phyloP scores from a whole-genome alignment of 1,140 invertebrate genomes.

The Diploscapter pachys region DNA sequence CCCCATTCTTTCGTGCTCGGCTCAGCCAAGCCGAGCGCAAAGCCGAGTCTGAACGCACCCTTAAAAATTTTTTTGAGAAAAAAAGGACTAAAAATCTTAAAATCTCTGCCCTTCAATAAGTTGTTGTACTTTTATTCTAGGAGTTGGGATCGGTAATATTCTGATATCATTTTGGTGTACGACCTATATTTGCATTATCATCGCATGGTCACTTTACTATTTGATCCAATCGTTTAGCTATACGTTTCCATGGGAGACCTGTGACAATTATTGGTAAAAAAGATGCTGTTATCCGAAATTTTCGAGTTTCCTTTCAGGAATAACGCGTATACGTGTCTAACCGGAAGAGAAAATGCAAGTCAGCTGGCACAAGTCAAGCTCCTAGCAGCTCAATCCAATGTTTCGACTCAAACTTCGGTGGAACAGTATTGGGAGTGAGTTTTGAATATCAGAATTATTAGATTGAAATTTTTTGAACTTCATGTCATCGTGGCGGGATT shows the following conservation, averaged over 20 bases:
- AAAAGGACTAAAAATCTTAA: too few species aligned
- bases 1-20: too few species aligned
- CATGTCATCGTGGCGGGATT: too few species aligned
- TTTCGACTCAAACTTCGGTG: conserved; percentile 48
- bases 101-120: too few species aligned
- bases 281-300: not conserved
- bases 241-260: conserved; percentile 81
- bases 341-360: conserved; percentile 45
- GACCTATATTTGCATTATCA: conserved; percentile 91
- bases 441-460: too few species aligned
- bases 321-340: conserved; percentile 46
- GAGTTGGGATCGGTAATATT: conserved; percentile 58
- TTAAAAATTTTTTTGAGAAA: too few species aligned
- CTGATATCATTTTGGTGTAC: conserved; percentile 59
- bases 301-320: conserved; percentile 21
- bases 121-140: too few species aligned
- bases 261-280: conserved; percentile 79
- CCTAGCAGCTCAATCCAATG: conserved; percentile 35
- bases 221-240: conserved; percentile 82
- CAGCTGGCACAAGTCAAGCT: conserved; percentile 30
- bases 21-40: too few species aligned
- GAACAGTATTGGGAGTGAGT: conserved; percentile 58
- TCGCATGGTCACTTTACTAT: conserved; percentile 88
- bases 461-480: too few species aligned
- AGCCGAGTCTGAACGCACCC: too few species aligned